Conservation (phyloP, 30 jellyfish, hydroid and myxozoan genomes). For the Hydractinia echinata region DNA sequence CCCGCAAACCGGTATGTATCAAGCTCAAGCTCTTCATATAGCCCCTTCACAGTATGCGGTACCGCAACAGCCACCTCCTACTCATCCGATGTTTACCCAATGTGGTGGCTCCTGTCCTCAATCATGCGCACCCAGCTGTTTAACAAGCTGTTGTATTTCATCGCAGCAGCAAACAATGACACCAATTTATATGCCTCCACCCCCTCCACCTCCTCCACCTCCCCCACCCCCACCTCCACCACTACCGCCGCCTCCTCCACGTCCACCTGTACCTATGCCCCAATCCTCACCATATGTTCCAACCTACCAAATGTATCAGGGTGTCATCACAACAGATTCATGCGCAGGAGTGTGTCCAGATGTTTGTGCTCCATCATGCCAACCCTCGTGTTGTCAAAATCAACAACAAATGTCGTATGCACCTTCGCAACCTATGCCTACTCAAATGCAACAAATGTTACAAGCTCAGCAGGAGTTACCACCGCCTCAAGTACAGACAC, state of each 20-base stretch:
- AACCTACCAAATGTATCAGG: no score
- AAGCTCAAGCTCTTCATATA: conserved; percentile 9
- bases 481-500: not conserved
- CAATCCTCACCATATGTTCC: not conserved
- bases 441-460: not conserved
- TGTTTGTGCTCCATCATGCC: not conserved
- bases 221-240: not conserved
- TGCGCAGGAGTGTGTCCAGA: not conserved
- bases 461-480: not conserved
- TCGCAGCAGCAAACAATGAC: not conserved
- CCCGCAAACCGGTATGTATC: not conserved
- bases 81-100: conserved; percentile 49
- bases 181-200: not conserved
- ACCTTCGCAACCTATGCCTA: not conserved
- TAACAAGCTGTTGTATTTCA: conserved; percentile 63
- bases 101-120: conserved; percentile 71
- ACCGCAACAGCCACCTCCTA: conserved; percentile 34
- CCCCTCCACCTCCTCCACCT: conserved; percentile 1
- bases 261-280: not conserved
- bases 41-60: not conserved
- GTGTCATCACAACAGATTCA: no score
- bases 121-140: conserved; percentile 65
- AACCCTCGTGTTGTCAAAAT: not conserved
- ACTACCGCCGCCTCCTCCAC: not conserved
- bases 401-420: not conserved